Evolutionary conservation across 2,797 vertebrate species (phyloP).

Genomic region (Crax fasciolata): DNA sequence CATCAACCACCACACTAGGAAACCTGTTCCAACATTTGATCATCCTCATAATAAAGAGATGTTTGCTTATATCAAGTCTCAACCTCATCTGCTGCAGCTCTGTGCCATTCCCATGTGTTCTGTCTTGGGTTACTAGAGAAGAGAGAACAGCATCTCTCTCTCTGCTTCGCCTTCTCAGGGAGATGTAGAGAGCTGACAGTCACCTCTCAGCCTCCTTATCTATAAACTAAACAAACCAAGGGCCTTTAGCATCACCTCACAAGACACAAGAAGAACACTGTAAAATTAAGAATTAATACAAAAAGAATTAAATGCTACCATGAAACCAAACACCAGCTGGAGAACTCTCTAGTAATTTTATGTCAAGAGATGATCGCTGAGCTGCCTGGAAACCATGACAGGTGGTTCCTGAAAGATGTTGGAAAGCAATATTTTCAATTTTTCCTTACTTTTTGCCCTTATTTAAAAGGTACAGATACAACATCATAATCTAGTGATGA

Average conservation of each 20-base stretch:
- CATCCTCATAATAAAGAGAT: not conserved
- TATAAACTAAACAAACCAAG: not conserved
- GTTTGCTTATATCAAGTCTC: not conserved
- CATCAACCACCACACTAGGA: not conserved
- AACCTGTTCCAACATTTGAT: not conserved
- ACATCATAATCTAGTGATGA: not conserved
- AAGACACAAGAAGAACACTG: not conserved
- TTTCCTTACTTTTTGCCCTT: not conserved
- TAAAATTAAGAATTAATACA: not conserved
- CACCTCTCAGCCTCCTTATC: not conserved
- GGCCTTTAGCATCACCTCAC: not conserved
- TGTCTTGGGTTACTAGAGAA: not conserved
- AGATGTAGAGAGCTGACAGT: too few species aligned
- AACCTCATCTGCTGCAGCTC: not conserved
- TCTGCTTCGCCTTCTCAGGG: not conserved
- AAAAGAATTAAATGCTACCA: not conserved
- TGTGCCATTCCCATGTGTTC: not conserved
- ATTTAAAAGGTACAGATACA: not conserved
- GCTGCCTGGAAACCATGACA: not conserved
- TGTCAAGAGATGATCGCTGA: not conserved
- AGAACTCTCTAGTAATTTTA: not conserved
- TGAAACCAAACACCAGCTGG: not conserved
- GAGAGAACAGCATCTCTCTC: not conserved
- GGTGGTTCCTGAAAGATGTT: not conserved
- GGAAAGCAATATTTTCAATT: not conserved